Evolutionary conservation across 2,113 vertebrate species (phyloP), one percentile per base, ranked within the genome.

Genomic region (Hemichromis elongatus): DNA sequence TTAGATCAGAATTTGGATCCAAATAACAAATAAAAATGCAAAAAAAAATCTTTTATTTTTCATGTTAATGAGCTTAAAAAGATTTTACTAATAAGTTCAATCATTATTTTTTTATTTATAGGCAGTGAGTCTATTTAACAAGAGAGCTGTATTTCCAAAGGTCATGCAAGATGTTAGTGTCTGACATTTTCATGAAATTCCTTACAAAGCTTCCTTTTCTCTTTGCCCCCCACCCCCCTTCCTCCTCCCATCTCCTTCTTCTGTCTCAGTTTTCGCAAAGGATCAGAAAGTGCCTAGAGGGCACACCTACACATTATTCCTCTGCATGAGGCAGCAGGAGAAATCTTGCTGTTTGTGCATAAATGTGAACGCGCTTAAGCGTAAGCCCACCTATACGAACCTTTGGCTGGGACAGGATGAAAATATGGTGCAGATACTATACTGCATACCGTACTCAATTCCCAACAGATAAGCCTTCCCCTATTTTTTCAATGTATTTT

Each of bases 221-320:
- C 28, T 53, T 24, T 73, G n/a, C n/a, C n/a, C n/a, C n/a, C n/a
- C n/a, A n/a, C n/a, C 4, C 11, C 5, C 11, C 11, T 2, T 18
- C 8, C 56, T 30, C 33, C 57, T 18, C 28, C 79, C 77, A 70
- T 78, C 28, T 84, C 68, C 33, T 84, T 75, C 77, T 33, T 57
- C 79, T 37, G 24, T 90, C 47, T 88, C 19, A 7, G 30, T 53
- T 68, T 73, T 79, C 63, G 84, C 37, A 30, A 85, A 55, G 61
- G 84, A 90, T 90, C 82, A 92, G 55, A 86, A 59, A 73, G 82
- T 79, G 55, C 86, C 83, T 42, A 53, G 75, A 82, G 79, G 86
- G 56, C 50, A 83, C 84, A 30, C 87, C 86, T 59, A 91, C 87
- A 24, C 79, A 33, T 80, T 45, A 59, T 78, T 70, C 73, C 53